Evolutionary conservation across 2,888 invertebrate genomes (phyloP).

Genomic region (Hoplodrina blanda): DNA sequence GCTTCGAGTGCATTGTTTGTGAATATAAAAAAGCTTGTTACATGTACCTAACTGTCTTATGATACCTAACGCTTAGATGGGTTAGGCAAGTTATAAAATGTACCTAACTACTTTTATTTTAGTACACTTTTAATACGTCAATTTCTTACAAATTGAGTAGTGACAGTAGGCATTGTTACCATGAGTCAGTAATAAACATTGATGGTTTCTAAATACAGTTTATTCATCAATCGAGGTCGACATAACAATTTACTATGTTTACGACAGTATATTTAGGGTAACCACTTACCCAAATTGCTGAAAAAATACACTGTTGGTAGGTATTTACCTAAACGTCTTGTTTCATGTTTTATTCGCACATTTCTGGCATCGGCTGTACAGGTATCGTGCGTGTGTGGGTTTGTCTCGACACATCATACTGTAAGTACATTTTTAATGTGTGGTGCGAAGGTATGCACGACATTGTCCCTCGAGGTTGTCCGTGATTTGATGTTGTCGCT

Average conservation of each 20-base stretch:
- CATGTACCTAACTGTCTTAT: conserved; percentile 8
- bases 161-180: conserved; percentile 15
- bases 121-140: conserved; percentile 23
- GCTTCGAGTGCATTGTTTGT: not conserved
- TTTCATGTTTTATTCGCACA: conserved; percentile 45
- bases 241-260: conserved; percentile 34
- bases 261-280: conserved; percentile 31
- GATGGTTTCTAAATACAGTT: conserved; percentile 46
- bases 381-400: conserved; percentile 7
- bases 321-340: conserved; percentile 27
- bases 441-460: conserved; percentile 42
- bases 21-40: not conserved
- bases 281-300: conserved; percentile 49
- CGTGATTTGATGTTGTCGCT: conserved; percentile 68
- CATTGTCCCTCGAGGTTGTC: conserved; percentile 52
- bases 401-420: conserved; percentile 8
- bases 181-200: conserved; percentile 42
- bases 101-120: not conserved
- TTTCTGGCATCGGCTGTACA: conserved; percentile 33
- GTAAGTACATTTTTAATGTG: conserved; percentile 24
- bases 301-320: conserved; percentile 6
- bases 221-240: conserved; percentile 37
- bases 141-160: conserved; percentile 33
- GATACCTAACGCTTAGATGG: conserved; percentile 23
- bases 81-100: conserved; percentile 13